Conservation (phyloP, 2,888 invertebrate species). For the Aleiodes testaceus region DNA sequence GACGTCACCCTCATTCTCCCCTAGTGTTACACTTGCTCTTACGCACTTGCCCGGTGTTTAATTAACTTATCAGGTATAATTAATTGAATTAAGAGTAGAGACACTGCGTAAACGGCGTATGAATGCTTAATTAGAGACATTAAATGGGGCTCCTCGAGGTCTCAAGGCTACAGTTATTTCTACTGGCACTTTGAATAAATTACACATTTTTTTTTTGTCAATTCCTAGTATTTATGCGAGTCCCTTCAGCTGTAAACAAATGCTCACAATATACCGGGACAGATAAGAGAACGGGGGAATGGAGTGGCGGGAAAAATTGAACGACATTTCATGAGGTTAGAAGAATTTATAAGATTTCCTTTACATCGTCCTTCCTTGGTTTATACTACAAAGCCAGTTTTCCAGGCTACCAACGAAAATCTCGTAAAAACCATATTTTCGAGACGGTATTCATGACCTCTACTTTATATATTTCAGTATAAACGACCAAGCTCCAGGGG, state of each 20-base stretch:
- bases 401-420: conserved; percentile 8
- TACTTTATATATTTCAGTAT: conserved; percentile 12
- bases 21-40: conserved; percentile 42
- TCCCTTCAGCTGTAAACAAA: no score
- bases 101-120: conserved; percentile 32
- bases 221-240: no score
- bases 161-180: not conserved
- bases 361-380: not conserved
- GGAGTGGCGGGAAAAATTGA: not conserved
- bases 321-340: conserved; percentile 13
- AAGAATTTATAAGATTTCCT: conserved; percentile 18
- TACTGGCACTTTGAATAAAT: no score
- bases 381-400: conserved; percentile 6
- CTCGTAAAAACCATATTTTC: conserved; percentile 33
- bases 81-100: conserved; percentile 37
- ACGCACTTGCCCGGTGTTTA: conserved; percentile 42
- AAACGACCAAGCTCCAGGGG: not conserved
- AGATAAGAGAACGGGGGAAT: no score
- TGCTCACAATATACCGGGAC: no score
- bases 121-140: conserved; percentile 4
- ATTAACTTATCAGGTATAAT: conserved; percentile 36
- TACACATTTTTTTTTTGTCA: no score
- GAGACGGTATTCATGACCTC: conserved; percentile 18
- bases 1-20: conserved; percentile 1
- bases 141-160: not conserved